phyloP scores from a whole-genome alignment of 1,140 invertebrate species.

The Diachasma alloeum region DNA sequence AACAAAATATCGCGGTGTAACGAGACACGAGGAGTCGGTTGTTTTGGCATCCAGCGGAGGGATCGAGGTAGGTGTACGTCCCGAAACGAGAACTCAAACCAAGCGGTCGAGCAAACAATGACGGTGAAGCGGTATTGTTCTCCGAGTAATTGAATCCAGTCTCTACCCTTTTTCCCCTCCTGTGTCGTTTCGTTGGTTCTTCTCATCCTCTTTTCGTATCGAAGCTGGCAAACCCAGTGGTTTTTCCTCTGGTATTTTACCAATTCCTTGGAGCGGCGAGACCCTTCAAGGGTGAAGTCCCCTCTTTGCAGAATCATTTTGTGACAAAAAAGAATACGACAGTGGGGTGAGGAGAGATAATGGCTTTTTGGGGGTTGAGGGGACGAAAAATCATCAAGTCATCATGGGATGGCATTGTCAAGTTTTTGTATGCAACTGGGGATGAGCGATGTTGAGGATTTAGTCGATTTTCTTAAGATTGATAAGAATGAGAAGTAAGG shows the following conservation, averaged over 20 bases:
- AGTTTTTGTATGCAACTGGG: too few relatives aligned
- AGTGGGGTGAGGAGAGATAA: background rate
- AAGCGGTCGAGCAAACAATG: constrained; percentile 60
- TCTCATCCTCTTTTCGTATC: constrained; percentile 25
- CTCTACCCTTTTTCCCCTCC: constrained; percentile 29
- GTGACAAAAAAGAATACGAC: background rate
- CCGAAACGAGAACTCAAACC: constrained; percentile 52
- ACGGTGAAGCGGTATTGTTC: constrained; percentile 61
- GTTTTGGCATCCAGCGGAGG: constrained; percentile 20
- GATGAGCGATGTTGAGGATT: too few relatives aligned
- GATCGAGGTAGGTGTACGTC: constrained; percentile 25
- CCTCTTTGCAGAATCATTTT: background rate
- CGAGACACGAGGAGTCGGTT: constrained; percentile 45
- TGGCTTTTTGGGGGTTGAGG: background rate
- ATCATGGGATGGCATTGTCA: too few relatives aligned
- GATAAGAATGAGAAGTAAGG: too few relatives aligned
- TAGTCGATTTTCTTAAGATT: too few relatives aligned
- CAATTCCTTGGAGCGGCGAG: background rate
- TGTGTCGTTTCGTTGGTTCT: constrained; percentile 35
- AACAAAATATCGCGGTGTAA: constrained; percentile 59
- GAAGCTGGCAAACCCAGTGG: constrained; percentile 4
- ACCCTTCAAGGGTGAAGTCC: background rate
- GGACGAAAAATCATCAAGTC: too few relatives aligned
- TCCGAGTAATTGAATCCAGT: constrained; percentile 64
- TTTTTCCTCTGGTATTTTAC: constrained; percentile 11